phyloP scores from a whole-genome alignment of 2,113 vertebrate genomes.

The Indicator maculatus region DNA sequence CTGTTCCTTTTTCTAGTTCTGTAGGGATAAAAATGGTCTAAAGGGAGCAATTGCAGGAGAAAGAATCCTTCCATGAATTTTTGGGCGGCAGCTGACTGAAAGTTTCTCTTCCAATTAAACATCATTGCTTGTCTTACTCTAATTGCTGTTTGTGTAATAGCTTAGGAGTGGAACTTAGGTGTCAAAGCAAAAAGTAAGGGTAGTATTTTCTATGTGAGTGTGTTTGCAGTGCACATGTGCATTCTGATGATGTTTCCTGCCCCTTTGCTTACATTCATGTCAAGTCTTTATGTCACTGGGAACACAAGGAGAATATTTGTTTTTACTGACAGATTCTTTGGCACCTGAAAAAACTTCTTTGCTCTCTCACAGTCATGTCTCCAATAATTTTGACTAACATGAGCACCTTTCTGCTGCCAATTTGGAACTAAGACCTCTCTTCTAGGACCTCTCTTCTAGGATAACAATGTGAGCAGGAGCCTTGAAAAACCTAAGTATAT shows the following conservation, averaged over 20 bases:
- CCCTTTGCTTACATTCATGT: fast-evolving
- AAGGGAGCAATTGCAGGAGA: background rate
- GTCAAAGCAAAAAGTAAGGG: background rate
- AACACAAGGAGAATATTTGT: background rate
- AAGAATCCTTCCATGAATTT: background rate
- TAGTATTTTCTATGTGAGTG: background rate
- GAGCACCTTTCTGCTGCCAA: background rate
- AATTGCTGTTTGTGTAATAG: background rate
- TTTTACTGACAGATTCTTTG: background rate
- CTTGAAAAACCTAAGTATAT: background rate
- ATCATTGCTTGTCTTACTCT: background rate
- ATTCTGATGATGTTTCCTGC: background rate
- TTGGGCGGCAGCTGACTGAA: background rate
- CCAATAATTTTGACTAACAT: background rate
- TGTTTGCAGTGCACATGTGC: fast-evolving
- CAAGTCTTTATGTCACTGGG: background rate
- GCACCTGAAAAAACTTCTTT: background rate
- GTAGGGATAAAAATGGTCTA: background rate
- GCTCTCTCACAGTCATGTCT: background rate
- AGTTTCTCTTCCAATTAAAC: background rate
- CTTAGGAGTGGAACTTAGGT: background rate
- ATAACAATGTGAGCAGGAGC: no score
- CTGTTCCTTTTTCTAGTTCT: background rate
- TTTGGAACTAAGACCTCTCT: background rate
- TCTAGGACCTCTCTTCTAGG: background rate